Percentiles rank a stretch among this genome's conserved stretches.
phyloP scores from a whole-genome alignment of 1,140 invertebrate genomes.

The Drosophila subpulchrella region DNA sequence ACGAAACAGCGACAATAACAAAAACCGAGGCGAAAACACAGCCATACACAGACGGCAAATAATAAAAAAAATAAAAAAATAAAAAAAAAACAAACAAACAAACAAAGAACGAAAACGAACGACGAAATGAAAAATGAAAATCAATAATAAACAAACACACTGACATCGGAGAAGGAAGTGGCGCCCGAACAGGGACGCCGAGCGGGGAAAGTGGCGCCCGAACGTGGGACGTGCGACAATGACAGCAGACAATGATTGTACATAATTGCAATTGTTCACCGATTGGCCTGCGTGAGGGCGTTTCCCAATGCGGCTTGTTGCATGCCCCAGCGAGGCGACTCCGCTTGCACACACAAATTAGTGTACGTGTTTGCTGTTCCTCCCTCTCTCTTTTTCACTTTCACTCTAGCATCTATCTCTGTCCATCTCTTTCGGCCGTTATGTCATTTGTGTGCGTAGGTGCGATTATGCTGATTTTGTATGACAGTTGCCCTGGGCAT shows the following conservation, averaged over 20 bases:
- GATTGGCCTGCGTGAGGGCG: conserved; percentile 49
- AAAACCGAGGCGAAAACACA: conserved; percentile 19
- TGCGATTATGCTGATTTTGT: conserved; percentile 14
- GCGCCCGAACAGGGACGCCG: conserved; percentile 8
- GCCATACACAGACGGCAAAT: conserved; percentile 12
- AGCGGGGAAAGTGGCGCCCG: background rate
- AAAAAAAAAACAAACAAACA: conserved; percentile 14
- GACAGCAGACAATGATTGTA: conserved; percentile 42
- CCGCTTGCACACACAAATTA: conserved; percentile 45
- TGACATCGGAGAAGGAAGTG: conserved; percentile 3
- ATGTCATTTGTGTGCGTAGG: background rate
- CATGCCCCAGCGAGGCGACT: conserved; percentile 27
- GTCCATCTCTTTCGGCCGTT: background rate
- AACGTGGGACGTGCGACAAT: background rate
- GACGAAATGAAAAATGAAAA: conserved; percentile 49
- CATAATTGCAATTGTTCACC: conserved; percentile 60
- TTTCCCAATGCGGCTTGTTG: conserved; percentile 50
- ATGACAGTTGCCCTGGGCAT: conserved; percentile 25
- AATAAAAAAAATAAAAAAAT: conserved; percentile 6
- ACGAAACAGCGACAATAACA: conserved; percentile 53
- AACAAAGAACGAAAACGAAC: conserved; percentile 28
- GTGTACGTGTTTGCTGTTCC: conserved; percentile 12
- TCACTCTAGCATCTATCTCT: too few species aligned
- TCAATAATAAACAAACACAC: conserved; percentile 51
- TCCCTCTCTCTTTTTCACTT: background rate